Conservation (phyloP, 1,140 invertebrate genomes). For the Glossosoma conforme region DNA sequence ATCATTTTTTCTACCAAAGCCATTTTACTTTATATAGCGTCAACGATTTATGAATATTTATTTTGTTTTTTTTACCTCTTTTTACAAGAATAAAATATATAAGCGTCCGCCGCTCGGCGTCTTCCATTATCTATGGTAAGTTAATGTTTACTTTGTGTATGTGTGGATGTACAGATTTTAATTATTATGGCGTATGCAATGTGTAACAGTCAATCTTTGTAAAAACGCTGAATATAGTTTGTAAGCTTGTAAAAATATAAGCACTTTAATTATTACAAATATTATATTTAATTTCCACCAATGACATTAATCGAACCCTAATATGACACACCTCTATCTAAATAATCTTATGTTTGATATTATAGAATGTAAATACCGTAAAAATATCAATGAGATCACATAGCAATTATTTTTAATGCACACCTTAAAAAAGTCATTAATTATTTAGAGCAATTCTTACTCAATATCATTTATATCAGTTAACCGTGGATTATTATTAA, state of each 20-base stretch:
- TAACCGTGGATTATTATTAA: no score
- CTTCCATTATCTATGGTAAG: conserved; percentile 1
- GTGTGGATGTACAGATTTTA: conserved; percentile 26
- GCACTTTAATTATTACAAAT: conserved; percentile 17
- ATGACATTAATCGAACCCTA: no score
- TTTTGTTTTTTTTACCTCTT: conserved; percentile 18
- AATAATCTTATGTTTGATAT: no score
- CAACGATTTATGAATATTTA: conserved; percentile 23
- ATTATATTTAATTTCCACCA: conserved; percentile 7
- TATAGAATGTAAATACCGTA: no score
- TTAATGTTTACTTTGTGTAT: conserved; percentile 23
- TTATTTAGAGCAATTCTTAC: no score
- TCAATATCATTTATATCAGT: no score
- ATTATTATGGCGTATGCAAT: conserved; percentile 18
- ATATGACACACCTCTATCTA: no score
- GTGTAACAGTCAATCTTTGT: conserved; percentile 22
- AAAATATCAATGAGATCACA: no score
- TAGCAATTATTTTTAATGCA: no score
- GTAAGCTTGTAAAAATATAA: conserved; percentile 25
- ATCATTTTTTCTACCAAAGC: conserved; percentile 20
- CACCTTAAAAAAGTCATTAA: no score
- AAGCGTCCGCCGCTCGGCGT: neutral
- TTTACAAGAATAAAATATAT: neutral
- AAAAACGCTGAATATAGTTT: conserved; percentile 19
- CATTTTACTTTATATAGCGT: conserved; percentile 17